These are phyloP conservation scores for Coptotermes formosanus DNA, from an alignment of 1,140 invertebrate species.

Conservation along the genomic window DNA sequence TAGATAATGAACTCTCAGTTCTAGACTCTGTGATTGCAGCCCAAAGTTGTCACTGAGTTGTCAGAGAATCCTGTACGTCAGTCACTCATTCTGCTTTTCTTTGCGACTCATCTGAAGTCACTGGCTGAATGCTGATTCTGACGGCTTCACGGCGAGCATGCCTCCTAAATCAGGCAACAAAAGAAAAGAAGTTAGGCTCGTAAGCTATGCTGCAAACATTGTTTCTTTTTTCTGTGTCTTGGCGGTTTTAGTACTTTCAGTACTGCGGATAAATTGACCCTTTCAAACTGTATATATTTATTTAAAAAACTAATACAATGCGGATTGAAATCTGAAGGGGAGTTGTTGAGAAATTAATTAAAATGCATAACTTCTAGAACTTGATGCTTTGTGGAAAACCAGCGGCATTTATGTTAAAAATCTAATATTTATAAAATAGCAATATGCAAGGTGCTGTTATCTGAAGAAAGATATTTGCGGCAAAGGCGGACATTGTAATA, in stretches of 20 bases:
- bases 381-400: too few species aligned
- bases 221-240: background rate
- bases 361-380: too few species aligned
- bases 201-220: background rate
- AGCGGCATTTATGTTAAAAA: too few species aligned
- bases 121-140: background rate
- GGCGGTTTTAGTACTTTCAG: background rate
- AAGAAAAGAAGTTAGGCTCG: background rate
- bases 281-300: too few species aligned
- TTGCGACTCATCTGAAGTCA: background rate
- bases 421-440: too few species aligned
- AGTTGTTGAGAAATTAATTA: too few species aligned
- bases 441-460: too few species aligned
- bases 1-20: background rate
- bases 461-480: too few species aligned
- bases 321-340: too few species aligned
- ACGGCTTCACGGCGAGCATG: background rate
- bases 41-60: background rate
- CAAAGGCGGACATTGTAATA: too few species aligned
- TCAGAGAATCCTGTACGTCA: background rate
- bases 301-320: too few species aligned
- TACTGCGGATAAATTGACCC: too few species aligned
- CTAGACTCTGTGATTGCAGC: background rate
- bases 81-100: background rate
- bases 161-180: background rate